Evolutionary conservation across 2,888 invertebrate genomes (phyloP).

Genomic region (Leucophora obtusa): DNA sequence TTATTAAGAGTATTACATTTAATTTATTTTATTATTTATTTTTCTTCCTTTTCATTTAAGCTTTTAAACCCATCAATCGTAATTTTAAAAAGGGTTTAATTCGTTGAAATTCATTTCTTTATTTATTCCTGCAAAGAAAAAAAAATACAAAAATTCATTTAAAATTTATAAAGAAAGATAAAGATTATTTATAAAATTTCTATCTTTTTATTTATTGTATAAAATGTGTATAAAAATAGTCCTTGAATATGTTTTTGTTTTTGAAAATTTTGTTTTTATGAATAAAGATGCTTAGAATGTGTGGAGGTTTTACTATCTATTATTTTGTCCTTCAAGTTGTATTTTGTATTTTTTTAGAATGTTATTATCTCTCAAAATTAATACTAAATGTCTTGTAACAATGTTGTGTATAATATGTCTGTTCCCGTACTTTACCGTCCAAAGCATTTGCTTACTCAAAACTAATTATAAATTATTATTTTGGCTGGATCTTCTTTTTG

Average conservation of each 20-base stretch:
- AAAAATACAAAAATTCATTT: not conserved
- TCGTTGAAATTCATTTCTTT: not conserved
- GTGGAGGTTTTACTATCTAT: no score
- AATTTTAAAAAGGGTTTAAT: constrained; percentile 15
- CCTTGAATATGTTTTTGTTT: not conserved
- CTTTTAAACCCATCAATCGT: constrained; percentile 35
- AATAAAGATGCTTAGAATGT: no score
- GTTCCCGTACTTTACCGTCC: no score
- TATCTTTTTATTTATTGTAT: not conserved
- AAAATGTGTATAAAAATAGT: not conserved
- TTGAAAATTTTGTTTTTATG: not conserved
- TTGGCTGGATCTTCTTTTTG: no score
- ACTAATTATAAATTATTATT: no score
- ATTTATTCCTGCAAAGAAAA: not conserved
- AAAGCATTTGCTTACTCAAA: no score
- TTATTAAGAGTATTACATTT: constrained; percentile 18
- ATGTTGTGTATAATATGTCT: no score
- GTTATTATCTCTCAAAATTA: no score
- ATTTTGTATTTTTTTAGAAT: no score
- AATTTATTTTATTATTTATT: constrained; percentile 7
- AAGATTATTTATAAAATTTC: not conserved
- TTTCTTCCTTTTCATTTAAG: constrained; percentile 5
- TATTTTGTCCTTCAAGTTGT: no score
- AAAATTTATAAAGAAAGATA: not conserved
- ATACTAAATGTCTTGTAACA: no score